A percentile compares a stretch with the other conserved stretches of the same genome.
Evolutionary conservation across 2,797 vertebrate species (phyloP).

Genomic region (Pangasius djambal): DNA sequence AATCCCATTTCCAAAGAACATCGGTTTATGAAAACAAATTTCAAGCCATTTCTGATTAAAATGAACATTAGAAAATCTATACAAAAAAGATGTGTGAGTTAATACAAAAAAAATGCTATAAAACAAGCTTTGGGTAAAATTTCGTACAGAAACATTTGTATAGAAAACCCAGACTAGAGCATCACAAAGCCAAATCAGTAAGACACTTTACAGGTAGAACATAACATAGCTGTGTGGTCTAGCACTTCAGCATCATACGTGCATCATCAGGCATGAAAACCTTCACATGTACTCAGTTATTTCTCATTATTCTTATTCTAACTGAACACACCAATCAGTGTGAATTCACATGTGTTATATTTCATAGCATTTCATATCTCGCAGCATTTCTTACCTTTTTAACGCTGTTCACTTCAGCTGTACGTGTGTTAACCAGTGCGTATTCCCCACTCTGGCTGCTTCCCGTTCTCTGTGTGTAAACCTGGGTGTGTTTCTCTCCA

Average conservation of each 20-base stretch:
- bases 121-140: neutral
- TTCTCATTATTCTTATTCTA: neutral
- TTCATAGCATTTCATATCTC: neutral
- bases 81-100: neutral
- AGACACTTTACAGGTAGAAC: neutral
- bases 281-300: neutral
- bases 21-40: neutral
- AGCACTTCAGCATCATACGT: neutral
- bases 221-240: neutral
- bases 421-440: slow-evolving; percentile 34
- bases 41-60: neutral
- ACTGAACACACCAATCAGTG: neutral
- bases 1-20: neutral
- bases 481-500: slow-evolving; percentile 56
- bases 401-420: neutral
- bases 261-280: neutral
- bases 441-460: slow-evolving; percentile 3
- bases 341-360: neutral
- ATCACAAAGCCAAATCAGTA: neutral
- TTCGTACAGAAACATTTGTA: neutral
- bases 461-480: slow-evolving; percentile 45
- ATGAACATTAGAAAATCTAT: neutral
- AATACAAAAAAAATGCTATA: neutral
- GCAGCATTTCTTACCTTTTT: slow-evolving; percentile 34
- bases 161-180: neutral